Base-by-base conservation (phyloP, 1,140 invertebrate genomes). In the Hermetia illucens region DNA sequence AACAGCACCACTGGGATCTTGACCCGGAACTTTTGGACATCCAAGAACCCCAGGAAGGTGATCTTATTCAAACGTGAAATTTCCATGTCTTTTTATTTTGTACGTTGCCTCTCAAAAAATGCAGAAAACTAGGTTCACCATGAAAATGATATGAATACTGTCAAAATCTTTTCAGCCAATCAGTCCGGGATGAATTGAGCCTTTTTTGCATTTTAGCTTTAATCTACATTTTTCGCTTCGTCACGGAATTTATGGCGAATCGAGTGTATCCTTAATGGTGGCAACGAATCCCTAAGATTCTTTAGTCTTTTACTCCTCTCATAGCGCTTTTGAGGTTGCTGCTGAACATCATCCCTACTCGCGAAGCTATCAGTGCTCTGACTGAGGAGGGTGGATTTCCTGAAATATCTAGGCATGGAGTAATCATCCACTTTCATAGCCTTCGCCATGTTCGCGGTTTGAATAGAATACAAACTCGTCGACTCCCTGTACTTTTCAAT, bases 401-500 rank as follows among this genome's bases (percentile, higher is more conserved):
- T 45, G 44, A 57, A 61, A 21, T 60, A 61, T 1, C 58, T 44
- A 6, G 58, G 58, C 57, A 60, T 61, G 0, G 58, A 58, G 37
- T 56, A 61, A 38, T 61, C 58, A 15, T 15, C 4, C 24, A 49
- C 46, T 25, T 51, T 44, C 2, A 44, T 49, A 22, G 50, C 50
- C 16, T 45, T 40, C 9, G 37, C 52, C 5, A 46, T 53, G 42
- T 59, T 59, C 3, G 57, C 55, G 10, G 51, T 57, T 36, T 61
- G 58, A 31, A 61, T 58, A 13, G 53, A 55, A 16, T 60, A 57
- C 3, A 61, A 44, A 34, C 53, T 58, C 34, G 53, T 52, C 6
- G 55, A 55, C 3, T 58, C 58, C 8, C 55, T 48, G 43, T 60
- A 61, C 36, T 61, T 54, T n/a, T 60, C 57, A 19, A 61, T 57